phyloP scores from a whole-genome alignment of 2,113 vertebrate genomes.

The Rhineura floridana region DNA sequence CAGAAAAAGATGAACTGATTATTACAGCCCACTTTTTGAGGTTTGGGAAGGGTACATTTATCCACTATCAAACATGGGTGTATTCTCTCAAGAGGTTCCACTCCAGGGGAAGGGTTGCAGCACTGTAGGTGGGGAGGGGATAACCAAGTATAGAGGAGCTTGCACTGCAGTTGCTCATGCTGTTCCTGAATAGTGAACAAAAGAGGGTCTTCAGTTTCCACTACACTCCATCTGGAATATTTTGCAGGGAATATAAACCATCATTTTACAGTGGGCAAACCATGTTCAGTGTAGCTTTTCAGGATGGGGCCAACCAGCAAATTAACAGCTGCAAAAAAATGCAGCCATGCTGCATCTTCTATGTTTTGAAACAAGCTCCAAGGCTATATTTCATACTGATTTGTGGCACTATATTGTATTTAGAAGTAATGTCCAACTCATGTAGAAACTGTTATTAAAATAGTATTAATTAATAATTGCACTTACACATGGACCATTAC shows the following conservation, averaged over 20 bases:
- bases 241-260: conserved; percentile 15
- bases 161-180: conserved; percentile 15
- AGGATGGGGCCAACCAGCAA: background rate
- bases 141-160: background rate
- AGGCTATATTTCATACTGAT: background rate
- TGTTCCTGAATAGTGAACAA: conserved; percentile 34
- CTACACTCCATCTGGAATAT: background rate
- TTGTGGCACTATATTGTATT: background rate
- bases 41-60: conserved; percentile 3
- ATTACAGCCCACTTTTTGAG: conserved; percentile 27
- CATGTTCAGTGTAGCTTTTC: background rate
- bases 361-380: background rate
- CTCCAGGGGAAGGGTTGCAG: conserved; percentile 30
- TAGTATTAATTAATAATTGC: background rate
- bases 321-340: background rate
- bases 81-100: background rate
- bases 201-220: conserved; percentile 27
- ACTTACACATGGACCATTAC: background rate
- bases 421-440: background rate
- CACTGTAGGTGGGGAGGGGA: background rate
- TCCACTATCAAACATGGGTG: background rate
- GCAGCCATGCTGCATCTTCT: background rate
- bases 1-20: conserved; percentile 4
- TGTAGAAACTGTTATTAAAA: background rate
- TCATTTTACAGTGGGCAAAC: background rate